These are phyloP conservation scores for Setipinna tenuifilis DNA, from an alignment of 2,797 vertebrate genomes.

Conservation along the genomic window DNA sequence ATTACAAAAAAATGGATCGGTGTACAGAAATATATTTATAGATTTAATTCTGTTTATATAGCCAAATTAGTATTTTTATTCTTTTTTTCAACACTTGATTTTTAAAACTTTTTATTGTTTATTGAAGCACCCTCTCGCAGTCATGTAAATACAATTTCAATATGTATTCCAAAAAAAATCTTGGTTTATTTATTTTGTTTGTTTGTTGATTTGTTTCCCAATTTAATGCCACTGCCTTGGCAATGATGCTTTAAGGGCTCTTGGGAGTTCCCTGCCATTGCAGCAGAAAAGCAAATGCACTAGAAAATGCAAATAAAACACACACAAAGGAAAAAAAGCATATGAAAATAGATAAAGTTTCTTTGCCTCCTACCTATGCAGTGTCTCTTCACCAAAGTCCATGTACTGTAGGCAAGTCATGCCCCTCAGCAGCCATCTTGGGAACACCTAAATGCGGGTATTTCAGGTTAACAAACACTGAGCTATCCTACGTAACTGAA, in stretches of 20 bases:
- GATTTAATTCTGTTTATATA: not conserved
- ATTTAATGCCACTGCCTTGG: not conserved
- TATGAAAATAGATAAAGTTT: not conserved
- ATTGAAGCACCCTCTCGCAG: not conserved
- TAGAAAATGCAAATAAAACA: not conserved
- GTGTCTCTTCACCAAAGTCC: not conserved
- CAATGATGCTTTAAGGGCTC: not conserved
- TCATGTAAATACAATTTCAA: not conserved
- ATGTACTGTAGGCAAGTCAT: no score
- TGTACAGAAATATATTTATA: not conserved
- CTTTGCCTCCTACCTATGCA: not conserved
- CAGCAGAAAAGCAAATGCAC: not conserved
- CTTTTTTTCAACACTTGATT: no score
- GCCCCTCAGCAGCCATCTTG: no score
- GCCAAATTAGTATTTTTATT: not conserved
- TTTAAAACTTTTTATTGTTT: not conserved
- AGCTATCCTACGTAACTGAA: no score
- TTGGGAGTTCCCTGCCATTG: not conserved
- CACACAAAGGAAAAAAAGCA: not conserved
- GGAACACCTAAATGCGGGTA: no score
- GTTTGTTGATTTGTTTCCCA: not conserved
- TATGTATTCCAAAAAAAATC: not conserved
- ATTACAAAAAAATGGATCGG: not conserved
- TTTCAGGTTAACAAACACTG: no score
- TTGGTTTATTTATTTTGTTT: no score